Base-by-base conservation (phyloP, 2,888 invertebrate genomes). In the Notodonta dromedarius region DNA sequence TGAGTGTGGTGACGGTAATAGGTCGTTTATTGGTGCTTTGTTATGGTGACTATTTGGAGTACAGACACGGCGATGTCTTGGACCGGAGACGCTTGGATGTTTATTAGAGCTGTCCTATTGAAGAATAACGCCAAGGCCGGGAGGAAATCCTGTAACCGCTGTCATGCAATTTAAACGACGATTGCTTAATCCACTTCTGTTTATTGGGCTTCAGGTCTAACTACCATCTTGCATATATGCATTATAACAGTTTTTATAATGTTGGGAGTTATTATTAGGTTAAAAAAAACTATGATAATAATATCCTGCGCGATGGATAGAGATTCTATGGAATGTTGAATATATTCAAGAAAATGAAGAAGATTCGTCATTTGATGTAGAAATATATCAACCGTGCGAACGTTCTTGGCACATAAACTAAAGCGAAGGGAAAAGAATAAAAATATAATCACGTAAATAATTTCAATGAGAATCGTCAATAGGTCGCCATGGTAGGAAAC, bases 1-100 rank as follows among this genome's bases (percentile, higher is more conserved):
- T 73, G 71, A 65, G 69, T 74, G 76, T 69, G 66, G 67, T 65
- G 65, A 60, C 71, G 60, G 67, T 60, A 63, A 67, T 62, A 61
- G 58, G 50, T 66, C 58, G 62, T 63, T 71, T 71, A 75, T 76
- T 76, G 69, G 59, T 66, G 69, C 76, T 73, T 76, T 74, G 74
- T 74, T 73, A 73, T 62, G 61, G 61, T 48, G 56, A 63, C 60
- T 13, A 52, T 60, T 64, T 67, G 44, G 24, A 62, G 63, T 63
- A 52, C 57, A 58, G 62, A 65, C 32, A 32, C 32, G 52, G 32
- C 32, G 32, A 52, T 32, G 52, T 52, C 52, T 52, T 32, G 32
- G 32, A 8, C 16, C 4, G 9, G 50, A 46, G 13, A 46, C n/a
- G 50, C 8, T 16, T 14, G 50, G 8, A 9, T 50, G 50, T 11